phyloP scores from a whole-genome alignment of 2,113 vertebrate species.

The Laticauda colubrina region DNA sequence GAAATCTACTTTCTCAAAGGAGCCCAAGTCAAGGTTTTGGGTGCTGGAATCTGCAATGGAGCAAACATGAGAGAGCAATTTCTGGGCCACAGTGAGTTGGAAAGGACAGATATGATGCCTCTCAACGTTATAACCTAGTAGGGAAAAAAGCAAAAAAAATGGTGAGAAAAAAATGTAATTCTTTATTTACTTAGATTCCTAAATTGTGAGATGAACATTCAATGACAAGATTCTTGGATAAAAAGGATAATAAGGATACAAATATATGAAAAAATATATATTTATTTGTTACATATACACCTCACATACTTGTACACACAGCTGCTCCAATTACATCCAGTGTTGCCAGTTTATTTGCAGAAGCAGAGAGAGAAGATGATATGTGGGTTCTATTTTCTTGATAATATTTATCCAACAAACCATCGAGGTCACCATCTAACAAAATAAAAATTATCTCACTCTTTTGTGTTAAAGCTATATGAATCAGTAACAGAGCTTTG shows the following conservation, averaged over 20 bases:
- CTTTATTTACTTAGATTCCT: not conserved
- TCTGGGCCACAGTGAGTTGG: constrained; percentile 93
- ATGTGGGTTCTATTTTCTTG: constrained; percentile 75
- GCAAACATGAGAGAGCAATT: constrained; percentile 93
- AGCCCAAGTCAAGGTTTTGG: constrained; percentile 83
- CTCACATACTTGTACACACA: constrained; percentile 67
- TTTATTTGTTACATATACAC: not conserved
- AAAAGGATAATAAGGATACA: not conserved
- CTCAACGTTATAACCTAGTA: constrained; percentile 70
- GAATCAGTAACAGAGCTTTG: not conserved
- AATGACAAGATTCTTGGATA: not conserved
- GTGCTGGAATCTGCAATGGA: constrained; percentile 97
- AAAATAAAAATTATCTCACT: constrained; percentile 36
- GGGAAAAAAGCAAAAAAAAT: constrained; percentile 40
- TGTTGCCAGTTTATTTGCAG: constrained; percentile 47
- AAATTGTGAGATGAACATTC: not conserved
- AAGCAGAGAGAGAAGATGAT: constrained; percentile 67
- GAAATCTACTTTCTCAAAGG: constrained; percentile 89
- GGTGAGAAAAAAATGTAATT: constrained; percentile 7
- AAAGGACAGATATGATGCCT: constrained; percentile 84
- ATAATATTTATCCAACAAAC: constrained; percentile 82
- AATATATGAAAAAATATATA: not conserved
- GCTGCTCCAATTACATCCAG: constrained; percentile 52
- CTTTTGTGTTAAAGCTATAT: not conserved
- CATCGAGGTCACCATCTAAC: constrained; percentile 88